phyloP scores from a whole-genome alignment of 2,888 invertebrate species.

The Papilio protenor region DNA sequence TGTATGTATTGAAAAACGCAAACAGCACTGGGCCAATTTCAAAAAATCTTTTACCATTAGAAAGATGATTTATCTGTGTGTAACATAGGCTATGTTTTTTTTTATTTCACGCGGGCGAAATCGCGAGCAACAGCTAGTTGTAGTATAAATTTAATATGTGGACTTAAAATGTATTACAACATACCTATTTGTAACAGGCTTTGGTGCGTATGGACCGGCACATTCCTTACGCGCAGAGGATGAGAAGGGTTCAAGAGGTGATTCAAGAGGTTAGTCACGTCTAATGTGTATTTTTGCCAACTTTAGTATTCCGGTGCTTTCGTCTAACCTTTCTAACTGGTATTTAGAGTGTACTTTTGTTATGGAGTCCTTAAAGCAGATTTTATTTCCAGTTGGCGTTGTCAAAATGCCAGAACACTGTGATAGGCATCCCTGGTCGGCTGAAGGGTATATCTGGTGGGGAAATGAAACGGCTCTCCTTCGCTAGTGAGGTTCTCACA shows the following conservation, averaged over 20 bases:
- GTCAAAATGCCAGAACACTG: constrained; percentile 94
- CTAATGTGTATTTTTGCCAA: background rate
- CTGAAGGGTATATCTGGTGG: constrained; percentile 98
- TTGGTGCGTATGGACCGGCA: constrained; percentile 93
- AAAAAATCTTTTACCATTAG: no score
- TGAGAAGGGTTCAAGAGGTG: constrained; percentile 93
- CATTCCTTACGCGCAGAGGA: constrained; percentile 89
- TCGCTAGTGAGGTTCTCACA: constrained; percentile 98
- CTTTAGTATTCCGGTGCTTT: background rate
- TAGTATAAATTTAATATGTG: background rate
- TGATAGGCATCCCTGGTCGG: constrained; percentile 94
- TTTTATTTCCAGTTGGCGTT: constrained; percentile 87
- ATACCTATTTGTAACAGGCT: constrained; percentile 78
- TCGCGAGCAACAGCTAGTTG: no score
- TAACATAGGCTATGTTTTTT: no score
- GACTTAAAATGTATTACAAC: background rate
- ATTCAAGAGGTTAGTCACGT: constrained; percentile 88
- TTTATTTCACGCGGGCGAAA: no score
- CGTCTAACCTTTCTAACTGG: no score
- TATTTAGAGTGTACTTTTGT: background rate
- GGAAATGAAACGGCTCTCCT: constrained; percentile 96
- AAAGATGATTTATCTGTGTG: no score
- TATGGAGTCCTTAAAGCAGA: background rate
- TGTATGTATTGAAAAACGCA: no score
- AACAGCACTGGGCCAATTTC: no score